Conservation (phyloP, 2,888 invertebrate species). For the Actias luna region DNA sequence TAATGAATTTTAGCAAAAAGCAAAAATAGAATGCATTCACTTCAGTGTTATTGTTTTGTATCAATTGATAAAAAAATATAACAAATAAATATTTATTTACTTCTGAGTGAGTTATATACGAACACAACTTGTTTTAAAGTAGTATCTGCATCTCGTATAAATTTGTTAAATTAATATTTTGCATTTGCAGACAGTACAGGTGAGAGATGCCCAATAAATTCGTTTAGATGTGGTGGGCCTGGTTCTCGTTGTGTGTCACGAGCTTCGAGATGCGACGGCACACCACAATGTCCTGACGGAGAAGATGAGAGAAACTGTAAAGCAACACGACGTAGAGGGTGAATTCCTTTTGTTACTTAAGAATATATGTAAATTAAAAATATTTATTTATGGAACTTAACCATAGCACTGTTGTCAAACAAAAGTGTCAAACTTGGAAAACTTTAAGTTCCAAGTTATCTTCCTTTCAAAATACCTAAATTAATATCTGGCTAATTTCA, state of each 20-base stretch:
- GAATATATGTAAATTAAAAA: background rate
- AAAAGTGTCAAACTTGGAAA: background rate
- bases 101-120: too few species aligned
- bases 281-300: constrained; percentile 88
- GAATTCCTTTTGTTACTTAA: constrained; percentile 23
- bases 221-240: constrained; percentile 86
- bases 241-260: constrained; percentile 88
- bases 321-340: constrained; percentile 80
- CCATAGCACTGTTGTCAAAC: background rate
- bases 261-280: constrained; percentile 91
- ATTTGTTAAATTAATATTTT: background rate
- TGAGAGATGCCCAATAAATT: constrained; percentile 85
- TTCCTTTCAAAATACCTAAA: background rate
- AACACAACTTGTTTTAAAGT: background rate
- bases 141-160: background rate
- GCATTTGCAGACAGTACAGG: constrained; percentile 59
- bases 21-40: too few species aligned
- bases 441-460: background rate
- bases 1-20: too few species aligned
- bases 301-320: constrained; percentile 88
- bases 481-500: background rate
- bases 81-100: too few species aligned
- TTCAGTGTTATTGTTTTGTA: too few species aligned
- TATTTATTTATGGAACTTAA: background rate
- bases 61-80: too few species aligned